A percentile compares a stretch with the other conserved stretches of the same genome.
These are phyloP conservation scores for Hypomesus transpacificus DNA, from an alignment of 2,113 vertebrate species.

Conservation along the genomic window DNA sequence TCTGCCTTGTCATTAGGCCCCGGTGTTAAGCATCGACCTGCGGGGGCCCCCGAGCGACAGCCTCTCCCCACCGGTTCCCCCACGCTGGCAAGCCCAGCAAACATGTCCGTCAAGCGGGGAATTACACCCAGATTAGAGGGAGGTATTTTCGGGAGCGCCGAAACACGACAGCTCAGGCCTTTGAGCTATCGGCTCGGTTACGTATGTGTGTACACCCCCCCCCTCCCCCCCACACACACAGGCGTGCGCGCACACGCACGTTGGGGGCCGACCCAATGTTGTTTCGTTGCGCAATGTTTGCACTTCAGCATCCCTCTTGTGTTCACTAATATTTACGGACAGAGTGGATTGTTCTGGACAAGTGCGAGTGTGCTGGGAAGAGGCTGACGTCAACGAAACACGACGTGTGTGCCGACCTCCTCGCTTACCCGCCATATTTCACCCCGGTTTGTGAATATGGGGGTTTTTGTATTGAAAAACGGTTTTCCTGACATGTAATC, in stretches of 20 bases:
- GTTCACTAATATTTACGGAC: slow-evolving; percentile 26
- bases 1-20: too few relatives aligned
- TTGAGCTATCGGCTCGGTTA: slow-evolving; percentile 33
- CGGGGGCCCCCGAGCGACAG: slow-evolving; percentile 9
- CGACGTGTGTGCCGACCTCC: neutral
- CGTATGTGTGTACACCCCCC: too few relatives aligned
- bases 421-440: slow-evolving; percentile 12
- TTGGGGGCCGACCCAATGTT: slow-evolving; percentile 20
- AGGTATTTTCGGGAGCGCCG: slow-evolving; percentile 21
- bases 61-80: neutral
- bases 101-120: slow-evolving; percentile 53
- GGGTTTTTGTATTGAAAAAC: neutral
- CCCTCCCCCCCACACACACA: too few relatives aligned
- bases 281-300: slow-evolving; percentile 28
- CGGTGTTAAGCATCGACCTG: slow-evolving; percentile 1
- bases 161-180: slow-evolving; percentile 42
- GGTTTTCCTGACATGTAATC: slow-evolving; percentile 15
- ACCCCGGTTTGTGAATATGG: too few relatives aligned
- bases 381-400: slow-evolving; percentile 15
- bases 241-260: neutral
- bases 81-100: slow-evolving; percentile 30
- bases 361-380: neutral
- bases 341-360: slow-evolving; percentile 1
- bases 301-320: slow-evolving; percentile 23
- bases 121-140: slow-evolving; percentile 49